Evolutionary conservation across 35 echinoderm and acorn worm genomes (phyloP), one percentile per base, ranked within the genome.

Genomic region (Strongylocentrotus purpuratus): DNA sequence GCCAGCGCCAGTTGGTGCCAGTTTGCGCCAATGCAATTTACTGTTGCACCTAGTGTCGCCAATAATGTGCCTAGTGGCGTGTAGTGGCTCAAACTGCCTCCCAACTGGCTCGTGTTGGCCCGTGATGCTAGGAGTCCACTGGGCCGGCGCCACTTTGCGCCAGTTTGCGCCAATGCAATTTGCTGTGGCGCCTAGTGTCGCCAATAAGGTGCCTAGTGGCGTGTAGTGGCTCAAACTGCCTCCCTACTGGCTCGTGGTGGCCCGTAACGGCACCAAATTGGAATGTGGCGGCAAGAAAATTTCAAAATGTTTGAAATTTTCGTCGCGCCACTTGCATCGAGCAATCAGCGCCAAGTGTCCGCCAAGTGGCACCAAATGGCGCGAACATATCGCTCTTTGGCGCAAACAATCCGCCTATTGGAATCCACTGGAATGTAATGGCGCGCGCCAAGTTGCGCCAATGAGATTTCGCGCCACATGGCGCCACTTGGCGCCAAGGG

Each of bases 141-240:
- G 31, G 95, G 87, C 46, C 48, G 88, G 2, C 88, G 88, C 61
- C 59, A 58, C 2, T 92, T 93, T 45, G 91, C 45, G 91, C 91
- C 91, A 93, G 91, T 52, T 93, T 50, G 91, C 91, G 91, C 91
- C 91, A 52, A 93, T 93, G 91, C 91, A 93, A 93, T 93, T 93
- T 93, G 28, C 91, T 93, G 91, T 93, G 91, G 91, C 91, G 46
- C 91, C 91, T 93, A 93, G 91, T 93, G 46, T 93, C 91, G 91
- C 91, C 91, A 93, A 93, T 93, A 93, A 93, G 91, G 91, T 93
- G 91, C 91, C 91, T 93, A 93, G 91, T 93, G 91, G 91, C 91
- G 91, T 93, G 45, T 50, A 93, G 91, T 93, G 91, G 91, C 91
- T 93, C 91, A 93, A 93, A 93, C 35, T 93, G 91, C 91, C 91